These are phyloP conservation scores for Himalopsyche tibetana DNA, from an alignment of 2,888 invertebrate species.

Conservation along the genomic window DNA sequence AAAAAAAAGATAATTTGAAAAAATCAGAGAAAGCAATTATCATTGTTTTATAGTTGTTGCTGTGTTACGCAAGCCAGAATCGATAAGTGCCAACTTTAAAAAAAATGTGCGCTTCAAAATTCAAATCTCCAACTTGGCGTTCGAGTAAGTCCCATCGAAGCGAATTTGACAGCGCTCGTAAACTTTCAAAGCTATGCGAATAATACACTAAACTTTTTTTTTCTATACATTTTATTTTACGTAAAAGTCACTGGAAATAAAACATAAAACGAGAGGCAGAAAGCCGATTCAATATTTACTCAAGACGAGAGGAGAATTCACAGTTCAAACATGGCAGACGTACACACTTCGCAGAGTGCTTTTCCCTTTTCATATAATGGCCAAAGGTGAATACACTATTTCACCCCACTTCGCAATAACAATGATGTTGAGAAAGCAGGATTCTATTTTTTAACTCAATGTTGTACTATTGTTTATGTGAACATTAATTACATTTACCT, in stretches of 20 bases:
- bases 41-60: no score
- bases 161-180: background rate
- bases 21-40: no score
- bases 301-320: background rate
- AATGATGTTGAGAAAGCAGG: no score
- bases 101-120: background rate
- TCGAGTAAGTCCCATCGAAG: background rate
- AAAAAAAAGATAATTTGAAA: no score
- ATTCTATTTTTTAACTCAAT: no score
- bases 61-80: background rate
- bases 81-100: background rate
- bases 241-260: slow-evolving; percentile 10
- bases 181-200: slow-evolving; percentile 9
- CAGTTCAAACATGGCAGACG: slow-evolving; percentile 31
- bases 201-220: background rate
- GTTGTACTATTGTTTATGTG: no score
- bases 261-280: slow-evolving; percentile 1
- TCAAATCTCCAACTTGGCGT: background rate
- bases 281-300: slow-evolving; percentile 14
- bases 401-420: background rate
- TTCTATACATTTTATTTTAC: background rate
- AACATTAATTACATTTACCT: no score
- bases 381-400: background rate
- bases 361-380: slow-evolving; percentile 16
- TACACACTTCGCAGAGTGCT: slow-evolving; percentile 8